Base-by-base conservation (phyloP, 2,888 invertebrate species). In the Phymatocera aterrima region DNA sequence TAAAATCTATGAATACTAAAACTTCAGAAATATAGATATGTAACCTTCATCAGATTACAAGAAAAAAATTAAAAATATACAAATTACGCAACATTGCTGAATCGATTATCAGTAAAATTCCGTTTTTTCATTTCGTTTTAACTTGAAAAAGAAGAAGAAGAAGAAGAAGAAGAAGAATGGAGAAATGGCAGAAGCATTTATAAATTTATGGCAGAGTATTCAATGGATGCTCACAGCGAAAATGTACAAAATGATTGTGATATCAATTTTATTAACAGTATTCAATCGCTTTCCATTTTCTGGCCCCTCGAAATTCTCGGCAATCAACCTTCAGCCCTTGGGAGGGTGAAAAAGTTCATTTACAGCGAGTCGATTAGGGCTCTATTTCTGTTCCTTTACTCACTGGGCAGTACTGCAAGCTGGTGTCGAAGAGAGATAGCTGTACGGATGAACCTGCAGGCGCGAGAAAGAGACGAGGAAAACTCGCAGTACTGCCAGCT, bases 311-410 rank as follows among this genome's bases (percentile, higher is more conserved):
- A n/a, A 21, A 51, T 51, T 51, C 21, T 21, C 21, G 21, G 6
- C 18, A 51, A 5, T 3, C 5, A 18, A 18, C 10, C 21, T n/a
- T 6, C 51, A 40, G 40, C 24, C 15, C 21, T 18, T n/a, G 64
- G 37, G 18, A 1, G 8, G 5, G 34, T 18, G 57, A 64, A 64
- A 64, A 64, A 64, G 37, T 64, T 64, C 64, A 64, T 64, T 64
- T 37, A 34, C 37, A 34, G 21, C 18, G 64, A n/a, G 21, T 64
- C 34, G 37, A 64, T 64, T 37, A 64, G n/a, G n/a, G n/a, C n/a
- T n/a, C n/a, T n/a, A n/a, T n/a, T n/a, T n/a, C n/a, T n/a, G n/a
- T n/a, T n/a, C n/a, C n/a, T n/a, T n/a, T n/a, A n/a, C n/a, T n/a
- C n/a, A n/a, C n/a, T n/a, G n/a, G n/a, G n/a, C n/a, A n/a, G n/a